phyloP scores from a whole-genome alignment of 2,888 invertebrate species.

The Koerneria pararmatus region DNA sequence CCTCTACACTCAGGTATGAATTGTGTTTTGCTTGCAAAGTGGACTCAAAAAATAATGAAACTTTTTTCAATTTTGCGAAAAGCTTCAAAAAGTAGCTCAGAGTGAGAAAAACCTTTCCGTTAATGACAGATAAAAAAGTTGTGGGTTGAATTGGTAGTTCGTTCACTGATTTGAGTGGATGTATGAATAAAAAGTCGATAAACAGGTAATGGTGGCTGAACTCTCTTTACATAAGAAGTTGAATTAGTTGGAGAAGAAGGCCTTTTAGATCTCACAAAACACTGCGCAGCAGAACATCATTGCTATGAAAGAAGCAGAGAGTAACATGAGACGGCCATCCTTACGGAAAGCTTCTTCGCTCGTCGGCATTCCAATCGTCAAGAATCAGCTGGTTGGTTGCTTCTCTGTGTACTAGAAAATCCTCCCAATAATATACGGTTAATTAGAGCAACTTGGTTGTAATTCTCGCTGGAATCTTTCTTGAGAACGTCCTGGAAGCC shows the following conservation, averaged over 20 bases:
- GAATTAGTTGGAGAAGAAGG: too few relatives aligned
- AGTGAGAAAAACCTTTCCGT: background rate
- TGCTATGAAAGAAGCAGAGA: slow-evolving; percentile 69
- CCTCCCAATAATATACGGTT: too few relatives aligned
- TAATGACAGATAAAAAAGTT: background rate
- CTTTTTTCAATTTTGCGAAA: too few relatives aligned
- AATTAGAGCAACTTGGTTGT: too few relatives aligned
- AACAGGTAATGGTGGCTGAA: background rate
- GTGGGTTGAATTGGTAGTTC: background rate
- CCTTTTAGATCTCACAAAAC: slow-evolving; percentile 71
- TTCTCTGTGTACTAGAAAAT: too few relatives aligned
- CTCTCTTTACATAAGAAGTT: too few relatives aligned
- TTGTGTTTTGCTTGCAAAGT: background rate
- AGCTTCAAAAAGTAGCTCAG: background rate
- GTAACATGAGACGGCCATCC: slow-evolving; percentile 40
- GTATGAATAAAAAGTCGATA: background rate
- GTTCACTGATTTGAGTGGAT: background rate
- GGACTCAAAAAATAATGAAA: too few relatives aligned
- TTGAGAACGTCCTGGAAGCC: too few relatives aligned
- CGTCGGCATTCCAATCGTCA: slow-evolving; percentile 30
- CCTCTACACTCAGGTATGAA: slow-evolving; percentile 78
- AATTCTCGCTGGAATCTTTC: too few relatives aligned
- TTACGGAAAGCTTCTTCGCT: slow-evolving; percentile 49
- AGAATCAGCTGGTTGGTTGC: slow-evolving; percentile 32
- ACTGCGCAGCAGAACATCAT: slow-evolving; percentile 89